Percentiles rank a stretch among this genome's conserved stretches.
Evolutionary conservation across 2,797 vertebrate species (phyloP).

Genomic region (Cuculus canorus): DNA sequence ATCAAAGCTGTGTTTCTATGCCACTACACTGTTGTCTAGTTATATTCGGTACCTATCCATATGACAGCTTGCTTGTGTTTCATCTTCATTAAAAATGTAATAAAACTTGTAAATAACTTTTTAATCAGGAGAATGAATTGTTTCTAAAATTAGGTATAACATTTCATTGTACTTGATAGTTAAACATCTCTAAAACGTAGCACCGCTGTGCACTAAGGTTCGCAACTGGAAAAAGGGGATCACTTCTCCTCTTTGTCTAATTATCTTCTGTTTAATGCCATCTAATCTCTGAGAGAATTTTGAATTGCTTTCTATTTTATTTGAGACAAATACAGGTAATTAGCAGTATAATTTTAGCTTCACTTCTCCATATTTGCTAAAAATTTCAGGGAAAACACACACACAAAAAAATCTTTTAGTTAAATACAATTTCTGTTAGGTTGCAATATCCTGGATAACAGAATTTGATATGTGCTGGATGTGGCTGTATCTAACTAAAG

Average conservation of each 20-base stretch:
- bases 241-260: neutral
- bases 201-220: neutral
- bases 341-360: neutral
- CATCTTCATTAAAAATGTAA: neutral
- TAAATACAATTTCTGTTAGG: neutral
- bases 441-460: neutral
- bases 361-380: neutral
- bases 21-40: neutral
- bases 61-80: neutral
- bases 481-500: neutral
- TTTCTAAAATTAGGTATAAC: neutral
- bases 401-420: rapidly evolving
- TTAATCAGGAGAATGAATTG: neutral
- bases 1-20: neutral
- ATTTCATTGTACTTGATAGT: neutral
- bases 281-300: neutral
- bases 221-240: neutral
- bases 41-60: neutral
- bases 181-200: neutral
- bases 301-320: neutral
- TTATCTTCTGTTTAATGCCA: constrained; percentile 27
- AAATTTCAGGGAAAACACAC: neutral
- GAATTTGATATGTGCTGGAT: neutral
- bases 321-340: neutral
- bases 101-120: neutral